Conservation (phyloP, 2,797 vertebrate species). For the Hephaestus fuliginosus region DNA sequence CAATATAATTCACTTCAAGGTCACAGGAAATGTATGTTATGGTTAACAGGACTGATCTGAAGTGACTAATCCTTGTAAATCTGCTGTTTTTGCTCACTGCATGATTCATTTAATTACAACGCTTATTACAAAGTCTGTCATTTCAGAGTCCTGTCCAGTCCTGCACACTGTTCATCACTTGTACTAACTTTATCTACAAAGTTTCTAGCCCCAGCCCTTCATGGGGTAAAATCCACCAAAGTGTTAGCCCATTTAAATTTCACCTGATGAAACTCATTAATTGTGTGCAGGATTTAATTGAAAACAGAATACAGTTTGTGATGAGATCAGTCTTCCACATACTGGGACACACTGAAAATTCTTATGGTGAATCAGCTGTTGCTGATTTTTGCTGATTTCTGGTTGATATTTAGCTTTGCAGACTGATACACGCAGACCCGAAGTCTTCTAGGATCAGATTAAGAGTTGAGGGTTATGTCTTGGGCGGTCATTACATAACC, state of each 20-base stretch:
- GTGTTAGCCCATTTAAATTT: not conserved
- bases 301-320: not conserved
- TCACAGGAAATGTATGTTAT: slow-evolving; percentile 24
- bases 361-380: slow-evolving; percentile 33
- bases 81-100: not conserved
- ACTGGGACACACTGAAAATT: not conserved
- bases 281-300: not conserved
- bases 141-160: no score
- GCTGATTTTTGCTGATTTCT: slow-evolving; percentile 39
- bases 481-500: slow-evolving; percentile 39
- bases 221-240: not conserved
- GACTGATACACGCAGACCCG: not conserved
- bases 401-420: slow-evolving; percentile 39
- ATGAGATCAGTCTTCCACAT: not conserved
- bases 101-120: slow-evolving; percentile 5
- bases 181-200: not conserved
- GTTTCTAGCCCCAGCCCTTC: not conserved
- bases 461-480: slow-evolving; percentile 19
- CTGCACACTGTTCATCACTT: not conserved
- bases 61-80: not conserved
- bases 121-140: not conserved
- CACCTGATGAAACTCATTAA: not conserved
- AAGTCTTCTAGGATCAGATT: slow-evolving; percentile 4
- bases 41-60: slow-evolving; percentile 32
- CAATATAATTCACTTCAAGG: slow-evolving; percentile 2